A percentile compares a stretch with the other conserved stretches of the same genome.
Evolutionary conservation across 2,888 invertebrate genomes (phyloP).

Genomic region (Pristionchus arcanus): DNA sequence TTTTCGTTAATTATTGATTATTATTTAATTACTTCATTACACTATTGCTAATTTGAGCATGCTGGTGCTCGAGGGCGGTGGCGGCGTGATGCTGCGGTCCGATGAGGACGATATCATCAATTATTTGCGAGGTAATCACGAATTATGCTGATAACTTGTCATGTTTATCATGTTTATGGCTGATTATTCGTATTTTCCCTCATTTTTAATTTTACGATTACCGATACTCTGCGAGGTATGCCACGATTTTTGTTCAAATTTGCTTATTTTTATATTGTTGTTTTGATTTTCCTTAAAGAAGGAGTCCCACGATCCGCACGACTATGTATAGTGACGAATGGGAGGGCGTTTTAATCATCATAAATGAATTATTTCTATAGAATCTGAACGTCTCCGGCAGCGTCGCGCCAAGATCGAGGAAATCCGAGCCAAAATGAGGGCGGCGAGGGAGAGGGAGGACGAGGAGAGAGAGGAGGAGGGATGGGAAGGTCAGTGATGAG

Average conservation of each 20-base stretch:
- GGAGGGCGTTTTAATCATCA: no score
- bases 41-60: background rate
- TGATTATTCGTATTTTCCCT: no score
- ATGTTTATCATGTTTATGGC: no score
- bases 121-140: background rate
- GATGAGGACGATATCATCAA: conserved; percentile 1
- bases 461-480: background rate
- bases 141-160: no score
- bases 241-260: background rate
- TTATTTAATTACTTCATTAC: background rate
- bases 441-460: background rate
- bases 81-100: background rate
- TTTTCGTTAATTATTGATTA: background rate
- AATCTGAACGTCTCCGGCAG: background rate
- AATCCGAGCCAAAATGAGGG: conserved; percentile 23
- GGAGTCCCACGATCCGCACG: no score
- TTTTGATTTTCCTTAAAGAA: no score
- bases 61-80: background rate
- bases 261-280: background rate
- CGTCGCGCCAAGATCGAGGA: conserved; percentile 40
- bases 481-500: background rate
- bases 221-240: background rate
- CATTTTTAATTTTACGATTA: no score
- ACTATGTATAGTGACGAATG: no score
- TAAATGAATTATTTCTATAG: background rate